Percentiles rank a stretch among this genome's conserved stretches.
phyloP scores from a whole-genome alignment of 1,140 invertebrate species.

The Rhyacophila brunnea region DNA sequence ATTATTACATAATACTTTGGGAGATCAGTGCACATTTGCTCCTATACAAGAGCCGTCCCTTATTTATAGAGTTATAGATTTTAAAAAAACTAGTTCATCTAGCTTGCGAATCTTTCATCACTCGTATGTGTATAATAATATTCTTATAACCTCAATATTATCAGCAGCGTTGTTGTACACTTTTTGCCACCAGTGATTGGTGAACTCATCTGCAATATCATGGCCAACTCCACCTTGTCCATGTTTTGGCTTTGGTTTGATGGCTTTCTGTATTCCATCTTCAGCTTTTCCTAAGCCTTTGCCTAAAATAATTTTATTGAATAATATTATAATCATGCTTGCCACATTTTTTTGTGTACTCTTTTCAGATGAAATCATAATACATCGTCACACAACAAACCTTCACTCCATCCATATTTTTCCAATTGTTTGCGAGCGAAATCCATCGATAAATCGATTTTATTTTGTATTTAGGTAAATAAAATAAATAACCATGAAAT shows the following conservation, averaged over 20 bases:
- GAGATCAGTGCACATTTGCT: no score
- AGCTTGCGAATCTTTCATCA: no score
- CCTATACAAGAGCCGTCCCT: no score
- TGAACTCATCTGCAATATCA: slow-evolving; percentile 67
- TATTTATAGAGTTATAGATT: no score
- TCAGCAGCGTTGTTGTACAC: slow-evolving; percentile 71
- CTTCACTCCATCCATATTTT: slow-evolving; percentile 32
- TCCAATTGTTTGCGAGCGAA: slow-evolving; percentile 31
- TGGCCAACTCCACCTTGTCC: slow-evolving; percentile 77
- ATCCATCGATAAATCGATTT: no score
- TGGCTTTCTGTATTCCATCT: slow-evolving; percentile 68
- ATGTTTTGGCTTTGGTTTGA: slow-evolving; percentile 77
- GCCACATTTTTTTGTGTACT: not conserved
- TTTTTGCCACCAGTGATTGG: slow-evolving; percentile 79
- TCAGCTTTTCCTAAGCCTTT: slow-evolving; percentile 78
- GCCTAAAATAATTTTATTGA: slow-evolving; percentile 52
- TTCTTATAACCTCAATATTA: slow-evolving; percentile 66
- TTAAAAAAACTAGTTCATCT: no score
- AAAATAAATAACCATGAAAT: no score
- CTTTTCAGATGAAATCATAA: not conserved
- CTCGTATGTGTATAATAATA: no score
- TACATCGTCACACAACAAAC: not conserved
- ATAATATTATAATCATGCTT: not conserved
- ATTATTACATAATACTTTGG: no score
- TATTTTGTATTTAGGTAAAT: no score